These are phyloP conservation scores for Ellobium chinense DNA, from an alignment of 2,888 invertebrate species.

Conservation along the genomic window DNA sequence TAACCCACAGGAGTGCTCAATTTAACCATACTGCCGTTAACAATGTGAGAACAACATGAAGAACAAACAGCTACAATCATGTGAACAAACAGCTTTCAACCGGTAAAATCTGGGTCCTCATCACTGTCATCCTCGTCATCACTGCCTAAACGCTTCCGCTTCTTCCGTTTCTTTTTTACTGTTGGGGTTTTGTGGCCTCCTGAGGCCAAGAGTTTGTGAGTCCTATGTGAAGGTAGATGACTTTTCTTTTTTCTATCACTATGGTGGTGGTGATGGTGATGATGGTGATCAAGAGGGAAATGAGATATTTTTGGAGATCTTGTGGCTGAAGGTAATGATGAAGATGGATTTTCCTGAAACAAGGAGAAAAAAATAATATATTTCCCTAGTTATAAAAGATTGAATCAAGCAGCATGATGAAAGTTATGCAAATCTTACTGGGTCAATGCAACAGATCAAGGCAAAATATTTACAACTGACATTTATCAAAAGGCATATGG, in stretches of 20 bases:
- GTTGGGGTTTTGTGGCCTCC: constrained; percentile 48
- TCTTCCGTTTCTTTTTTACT: constrained; percentile 68
- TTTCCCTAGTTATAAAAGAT: no score
- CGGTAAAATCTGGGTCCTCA: constrained; percentile 72
- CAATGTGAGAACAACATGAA: constrained; percentile 18
- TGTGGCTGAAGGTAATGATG: constrained; percentile 41
- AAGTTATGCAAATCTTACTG: no score
- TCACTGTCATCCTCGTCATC: constrained; percentile 71
- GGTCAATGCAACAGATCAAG: no score
- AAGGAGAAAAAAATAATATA: no score
- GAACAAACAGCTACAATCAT: constrained; percentile 24
- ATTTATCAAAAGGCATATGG: no score
- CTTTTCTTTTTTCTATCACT: constrained; percentile 38
- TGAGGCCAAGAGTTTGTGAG: constrained; percentile 45
- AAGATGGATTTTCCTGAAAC: constrained; percentile 36
- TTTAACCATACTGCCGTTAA: constrained; percentile 20
- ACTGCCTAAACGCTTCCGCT: constrained; percentile 63
- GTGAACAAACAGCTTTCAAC: constrained; percentile 61
- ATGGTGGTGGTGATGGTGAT: constrained; percentile 30
- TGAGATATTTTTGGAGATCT: constrained; percentile 45
- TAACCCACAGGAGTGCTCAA: constrained; percentile 28
- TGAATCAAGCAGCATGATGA: no score
- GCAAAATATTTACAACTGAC: no score
- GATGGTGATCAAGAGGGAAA: constrained; percentile 20
- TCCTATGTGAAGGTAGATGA: constrained; percentile 24